Percentiles rank a stretch among this genome's conserved stretches.
Evolutionary conservation across 2,113 vertebrate species (phyloP).

Genomic region (Cnemophilus loriae): DNA sequence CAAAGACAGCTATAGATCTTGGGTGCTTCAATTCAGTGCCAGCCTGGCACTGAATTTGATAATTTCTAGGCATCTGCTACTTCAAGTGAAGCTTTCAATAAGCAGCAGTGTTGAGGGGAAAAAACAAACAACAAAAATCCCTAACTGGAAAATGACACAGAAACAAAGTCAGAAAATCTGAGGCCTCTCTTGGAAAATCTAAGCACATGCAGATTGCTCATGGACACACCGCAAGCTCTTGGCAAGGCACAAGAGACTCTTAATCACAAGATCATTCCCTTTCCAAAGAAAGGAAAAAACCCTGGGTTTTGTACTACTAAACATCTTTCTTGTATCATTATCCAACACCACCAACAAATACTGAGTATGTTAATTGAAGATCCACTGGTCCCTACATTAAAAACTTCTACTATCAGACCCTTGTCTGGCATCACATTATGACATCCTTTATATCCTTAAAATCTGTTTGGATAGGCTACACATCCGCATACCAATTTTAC

Average conservation of each 20-base stretch:
- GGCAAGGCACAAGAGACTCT: neutral
- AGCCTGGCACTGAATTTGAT: neutral
- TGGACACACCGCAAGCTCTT: neutral
- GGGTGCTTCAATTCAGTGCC: neutral
- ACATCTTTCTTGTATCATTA: neutral
- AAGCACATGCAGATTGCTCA: neutral
- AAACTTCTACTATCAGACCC: neutral
- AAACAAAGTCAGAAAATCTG: neutral
- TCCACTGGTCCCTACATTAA: neutral
- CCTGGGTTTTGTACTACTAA: neutral
- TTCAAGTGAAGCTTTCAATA: neutral
- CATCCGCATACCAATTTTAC: neutral
- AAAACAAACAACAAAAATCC: neutral
- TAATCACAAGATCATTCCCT: neutral
- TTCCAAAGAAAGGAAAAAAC: neutral
- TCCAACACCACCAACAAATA: neutral
- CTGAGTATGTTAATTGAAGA: neutral
- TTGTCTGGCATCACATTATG: neutral
- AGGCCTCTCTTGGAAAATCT: constrained; percentile 6
- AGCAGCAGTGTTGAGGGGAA: neutral
- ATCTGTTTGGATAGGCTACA: neutral
- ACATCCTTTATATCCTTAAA: neutral
- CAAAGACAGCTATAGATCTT: neutral
- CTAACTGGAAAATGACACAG: neutral
- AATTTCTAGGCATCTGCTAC: neutral